These are phyloP conservation scores for Patella pellucida DNA, from an alignment of 2,888 invertebrate species.

Conservation along the genomic window DNA sequence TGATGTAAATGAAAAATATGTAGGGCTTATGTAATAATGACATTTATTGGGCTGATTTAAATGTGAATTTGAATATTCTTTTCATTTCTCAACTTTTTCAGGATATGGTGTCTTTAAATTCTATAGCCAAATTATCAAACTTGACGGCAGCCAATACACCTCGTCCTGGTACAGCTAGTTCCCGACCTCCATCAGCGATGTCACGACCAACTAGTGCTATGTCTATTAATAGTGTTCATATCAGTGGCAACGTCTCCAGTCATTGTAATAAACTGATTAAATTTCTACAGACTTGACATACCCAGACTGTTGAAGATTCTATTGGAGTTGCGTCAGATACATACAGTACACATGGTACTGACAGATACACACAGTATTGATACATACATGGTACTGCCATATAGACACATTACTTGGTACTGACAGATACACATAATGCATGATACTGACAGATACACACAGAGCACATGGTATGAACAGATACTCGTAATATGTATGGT, in stretches of 20 bases:
- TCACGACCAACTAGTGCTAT: slow-evolving; percentile 51
- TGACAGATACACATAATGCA: too few relatives aligned
- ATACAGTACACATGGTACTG: too few relatives aligned
- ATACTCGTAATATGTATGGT: too few relatives aligned
- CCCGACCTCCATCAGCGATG: slow-evolving; percentile 39
- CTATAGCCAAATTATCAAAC: slow-evolving; percentile 57
- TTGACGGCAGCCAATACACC: slow-evolving; percentile 52
- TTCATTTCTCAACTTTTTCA: slow-evolving; percentile 29
- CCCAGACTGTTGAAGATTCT: too few relatives aligned
- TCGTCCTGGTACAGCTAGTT: slow-evolving; percentile 46
- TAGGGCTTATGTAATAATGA: too few relatives aligned
- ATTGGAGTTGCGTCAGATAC: too few relatives aligned
- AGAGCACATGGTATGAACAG: too few relatives aligned
- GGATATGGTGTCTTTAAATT: slow-evolving; percentile 62
- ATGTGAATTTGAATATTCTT: neutral
- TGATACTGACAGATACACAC: too few relatives aligned
- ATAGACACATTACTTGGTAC: too few relatives aligned
- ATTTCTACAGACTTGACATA: slow-evolving; percentile 42
- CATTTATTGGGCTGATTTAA: neutral
- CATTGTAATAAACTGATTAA: slow-evolving; percentile 62
- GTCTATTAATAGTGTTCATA: slow-evolving; percentile 50
- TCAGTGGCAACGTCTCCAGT: slow-evolving; percentile 51
- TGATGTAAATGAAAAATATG: too few relatives aligned
- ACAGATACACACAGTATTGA: too few relatives aligned
- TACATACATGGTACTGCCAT: too few relatives aligned